These are phyloP conservation scores for Leguminivora glycinivorella DNA, from an alignment of 1,140 invertebrate genomes.

Conservation along the genomic window DNA sequence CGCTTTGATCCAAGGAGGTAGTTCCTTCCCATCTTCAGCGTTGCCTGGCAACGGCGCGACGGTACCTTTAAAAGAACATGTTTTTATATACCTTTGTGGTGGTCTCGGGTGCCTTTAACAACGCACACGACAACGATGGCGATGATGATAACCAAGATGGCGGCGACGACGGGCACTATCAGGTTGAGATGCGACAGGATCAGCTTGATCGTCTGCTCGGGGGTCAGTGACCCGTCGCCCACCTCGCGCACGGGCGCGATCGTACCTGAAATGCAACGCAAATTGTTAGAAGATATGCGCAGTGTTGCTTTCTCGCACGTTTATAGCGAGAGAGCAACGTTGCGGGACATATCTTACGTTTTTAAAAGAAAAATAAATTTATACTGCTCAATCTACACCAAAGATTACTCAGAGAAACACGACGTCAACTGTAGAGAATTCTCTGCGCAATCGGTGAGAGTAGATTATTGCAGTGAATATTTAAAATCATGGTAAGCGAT, in stretches of 20 bases:
- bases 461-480: slow-evolving; percentile 5
- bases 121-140: slow-evolving; percentile 95
- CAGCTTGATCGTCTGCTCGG: slow-evolving; percentile 90
- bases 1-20: slow-evolving; percentile 89
- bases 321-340: neutral
- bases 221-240: slow-evolving; percentile 83
- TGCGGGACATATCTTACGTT: neutral
- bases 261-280: slow-evolving; percentile 90
- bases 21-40: slow-evolving; percentile 76
- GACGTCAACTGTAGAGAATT: neutral
- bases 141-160: slow-evolving; percentile 93
- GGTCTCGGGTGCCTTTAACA: slow-evolving; percentile 88
- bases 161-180: slow-evolving; percentile 95
- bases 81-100: slow-evolving; percentile 86
- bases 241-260: slow-evolving; percentile 94
- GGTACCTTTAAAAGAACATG: slow-evolving; percentile 82
- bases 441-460: slow-evolving; percentile 1
- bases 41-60: slow-evolving; percentile 88
- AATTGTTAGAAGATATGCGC: slow-evolving; percentile 34
- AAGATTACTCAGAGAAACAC: neutral
- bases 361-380: neutral
- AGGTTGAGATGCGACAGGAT: slow-evolving; percentile 94
- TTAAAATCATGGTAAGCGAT: slow-evolving; percentile 48
- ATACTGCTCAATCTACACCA: neutral
- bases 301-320: slow-evolving; percentile 2